Evolutionary conservation across 2,113 vertebrate species (phyloP).

Genomic region (Stictonetta naevosa): DNA sequence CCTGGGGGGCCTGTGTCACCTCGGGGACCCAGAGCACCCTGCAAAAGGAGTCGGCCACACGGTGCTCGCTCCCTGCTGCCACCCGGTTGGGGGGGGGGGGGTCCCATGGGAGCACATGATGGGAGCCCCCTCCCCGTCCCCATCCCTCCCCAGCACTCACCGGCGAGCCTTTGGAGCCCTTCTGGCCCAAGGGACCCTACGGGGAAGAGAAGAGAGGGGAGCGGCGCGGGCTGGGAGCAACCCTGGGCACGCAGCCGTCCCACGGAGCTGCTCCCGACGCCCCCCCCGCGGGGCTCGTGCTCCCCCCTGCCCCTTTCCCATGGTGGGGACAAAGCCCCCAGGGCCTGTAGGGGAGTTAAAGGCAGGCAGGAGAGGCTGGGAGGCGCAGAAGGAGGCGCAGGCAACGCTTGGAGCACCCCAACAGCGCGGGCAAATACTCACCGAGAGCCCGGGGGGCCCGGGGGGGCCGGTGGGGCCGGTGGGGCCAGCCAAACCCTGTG

Average conservation of each 20-base stretch:
- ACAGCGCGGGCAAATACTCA: slow-evolving; percentile 71
- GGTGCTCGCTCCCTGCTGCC: not conserved
- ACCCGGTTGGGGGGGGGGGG: too few species aligned
- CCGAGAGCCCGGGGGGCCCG: slow-evolving; percentile 82
- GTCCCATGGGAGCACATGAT: too few species aligned
- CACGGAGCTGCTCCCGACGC: accelerated
- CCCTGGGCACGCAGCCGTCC: too few species aligned
- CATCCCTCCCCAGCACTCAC: slow-evolving; percentile 69
- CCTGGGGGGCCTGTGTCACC: slow-evolving; percentile 83
- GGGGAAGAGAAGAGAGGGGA: not conserved
- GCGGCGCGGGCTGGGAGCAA: not conserved
- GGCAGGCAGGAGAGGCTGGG: too few species aligned
- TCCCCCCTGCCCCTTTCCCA: not conserved
- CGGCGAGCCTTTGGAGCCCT: slow-evolving; percentile 88
- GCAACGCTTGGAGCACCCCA: not conserved
- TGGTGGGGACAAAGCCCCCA: not conserved
- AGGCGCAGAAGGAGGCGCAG: not conserved
- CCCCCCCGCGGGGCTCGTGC: not conserved
- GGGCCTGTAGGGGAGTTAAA: not conserved
- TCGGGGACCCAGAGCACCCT: slow-evolving; percentile 82
- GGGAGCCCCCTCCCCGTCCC: not conserved
- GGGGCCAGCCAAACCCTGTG: slow-evolving; percentile 80
- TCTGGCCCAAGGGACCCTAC: slow-evolving; percentile 86
- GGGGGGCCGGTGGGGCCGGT: slow-evolving; percentile 84
- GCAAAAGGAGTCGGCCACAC: not conserved